A percentile compares a stretch with the other conserved stretches of the same genome.
phyloP scores from a whole-genome alignment of 2,113 vertebrate species.

The Calonectris borealis region DNA sequence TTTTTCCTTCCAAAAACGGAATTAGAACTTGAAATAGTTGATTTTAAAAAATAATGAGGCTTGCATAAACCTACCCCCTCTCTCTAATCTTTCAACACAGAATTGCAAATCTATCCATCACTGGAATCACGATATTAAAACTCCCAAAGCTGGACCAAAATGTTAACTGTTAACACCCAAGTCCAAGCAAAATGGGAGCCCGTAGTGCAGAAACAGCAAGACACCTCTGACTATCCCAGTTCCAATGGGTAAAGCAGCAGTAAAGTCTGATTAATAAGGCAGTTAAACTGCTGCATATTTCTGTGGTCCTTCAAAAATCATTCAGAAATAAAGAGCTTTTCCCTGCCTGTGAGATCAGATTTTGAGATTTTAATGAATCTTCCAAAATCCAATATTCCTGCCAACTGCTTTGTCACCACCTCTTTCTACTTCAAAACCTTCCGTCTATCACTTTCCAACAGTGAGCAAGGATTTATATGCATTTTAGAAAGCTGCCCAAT shows the following conservation, averaged over 20 bases:
- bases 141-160: neutral
- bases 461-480: conserved; percentile 47
- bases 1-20: neutral
- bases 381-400: neutral
- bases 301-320: conserved; percentile 44
- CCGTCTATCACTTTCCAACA: conserved; percentile 39
- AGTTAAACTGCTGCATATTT: conserved; percentile 18
- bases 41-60: neutral
- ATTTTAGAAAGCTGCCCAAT: conserved; percentile 47
- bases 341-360: conserved; percentile 5
- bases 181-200: neutral
- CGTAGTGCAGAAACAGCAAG: neutral
- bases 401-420: conserved; percentile 36
- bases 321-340: conserved; percentile 17
- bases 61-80: neutral
- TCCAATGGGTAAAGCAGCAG: neutral
- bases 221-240: neutral
- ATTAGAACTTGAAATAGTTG: neutral
- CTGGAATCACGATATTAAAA: neutral
- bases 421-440: conserved; percentile 46
- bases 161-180: neutral
- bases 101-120: neutral
- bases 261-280: conserved; percentile 35
- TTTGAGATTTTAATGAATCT: conserved; percentile 17
- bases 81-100: neutral